phyloP scores from a whole-genome alignment of 2,888 invertebrate species.

The Thysanoteuthis rhombus region DNA sequence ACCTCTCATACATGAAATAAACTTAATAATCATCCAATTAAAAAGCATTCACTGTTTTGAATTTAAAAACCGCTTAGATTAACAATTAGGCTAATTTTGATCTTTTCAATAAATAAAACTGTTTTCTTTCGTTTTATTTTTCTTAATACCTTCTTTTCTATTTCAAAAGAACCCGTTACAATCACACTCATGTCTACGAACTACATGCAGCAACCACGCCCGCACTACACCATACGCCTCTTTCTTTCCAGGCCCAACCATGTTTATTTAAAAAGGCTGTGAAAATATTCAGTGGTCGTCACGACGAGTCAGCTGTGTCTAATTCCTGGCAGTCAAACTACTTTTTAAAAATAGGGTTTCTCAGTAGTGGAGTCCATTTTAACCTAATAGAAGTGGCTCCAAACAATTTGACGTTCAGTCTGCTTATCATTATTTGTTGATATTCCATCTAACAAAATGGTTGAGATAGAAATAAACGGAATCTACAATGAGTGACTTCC shows the following conservation, averaged over 20 bases:
- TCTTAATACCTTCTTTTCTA: background rate
- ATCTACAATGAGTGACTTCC: background rate
- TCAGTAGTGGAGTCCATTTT: background rate
- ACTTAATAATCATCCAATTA: no score
- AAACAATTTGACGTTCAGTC: background rate
- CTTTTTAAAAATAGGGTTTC: background rate
- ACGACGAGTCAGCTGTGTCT: background rate
- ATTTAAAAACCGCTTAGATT: no score
- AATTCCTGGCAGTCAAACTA: background rate
- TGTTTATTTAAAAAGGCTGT: slow-evolving; percentile 12
- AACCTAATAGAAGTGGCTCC: background rate
- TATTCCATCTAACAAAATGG: background rate
- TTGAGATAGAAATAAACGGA: background rate
- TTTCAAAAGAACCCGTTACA: background rate
- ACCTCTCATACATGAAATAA: no score
- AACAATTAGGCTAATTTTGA: background rate
- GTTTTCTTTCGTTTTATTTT: background rate
- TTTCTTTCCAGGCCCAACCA: no score
- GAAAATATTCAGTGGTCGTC: background rate
- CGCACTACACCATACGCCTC: background rate
- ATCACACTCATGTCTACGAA: background rate
- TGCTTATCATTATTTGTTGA: background rate
- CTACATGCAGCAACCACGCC: background rate
- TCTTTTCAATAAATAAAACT: background rate
- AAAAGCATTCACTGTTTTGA: no score